Evolutionary conservation across 2,797 vertebrate genomes (phyloP), one percentile per base, ranked within the genome.

Genomic region (Anguilla pacifica): DNA sequence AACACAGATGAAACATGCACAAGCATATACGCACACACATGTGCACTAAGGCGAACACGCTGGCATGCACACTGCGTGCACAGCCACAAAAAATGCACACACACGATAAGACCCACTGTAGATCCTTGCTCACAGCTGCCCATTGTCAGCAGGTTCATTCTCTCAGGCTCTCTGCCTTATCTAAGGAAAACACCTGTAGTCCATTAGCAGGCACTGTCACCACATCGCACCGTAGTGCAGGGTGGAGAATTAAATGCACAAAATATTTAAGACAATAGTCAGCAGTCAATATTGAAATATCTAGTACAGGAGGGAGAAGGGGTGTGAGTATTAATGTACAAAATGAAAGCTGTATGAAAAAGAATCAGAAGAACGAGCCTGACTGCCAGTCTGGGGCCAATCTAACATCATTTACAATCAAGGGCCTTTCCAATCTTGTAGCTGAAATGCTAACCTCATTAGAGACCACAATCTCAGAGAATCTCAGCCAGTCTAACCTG

Each of bases 121-220:
- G 22, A 82, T 9, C 43, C 9, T 11, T 31, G 43, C 79, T 46
- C 74, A 79, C 28, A 35, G 28, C 70, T 43, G 39, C 74, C 74
- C 15, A 3, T 35, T 82, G 79, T 82, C 64, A 43, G 46, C 25
- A n/a, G 79, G 46, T 85, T 77, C 53, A 31, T 88, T 53, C 85
- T 84, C 43, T 86, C 13, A 35, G 53, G 17, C 39, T 88, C 89
- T 79, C 74, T 17, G 74, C 15, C 74, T 92, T 92, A 91, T 91
- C 91, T 86, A 49, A 83, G 49, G 88, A 88, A 79, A 92, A 90
- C 90, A 92, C 89, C 88, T 90, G 90, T 86, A 31, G 39, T 89
- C 89, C 85, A 86, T 82, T 87, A 77, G 83, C 85, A 82, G 55
- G 57, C 22, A 31, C 31, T 83, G 85, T 72, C 51, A 87, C 88